phyloP scores from a whole-genome alignment of 1,140 invertebrate species.

The Globodera ellingtonae region DNA sequence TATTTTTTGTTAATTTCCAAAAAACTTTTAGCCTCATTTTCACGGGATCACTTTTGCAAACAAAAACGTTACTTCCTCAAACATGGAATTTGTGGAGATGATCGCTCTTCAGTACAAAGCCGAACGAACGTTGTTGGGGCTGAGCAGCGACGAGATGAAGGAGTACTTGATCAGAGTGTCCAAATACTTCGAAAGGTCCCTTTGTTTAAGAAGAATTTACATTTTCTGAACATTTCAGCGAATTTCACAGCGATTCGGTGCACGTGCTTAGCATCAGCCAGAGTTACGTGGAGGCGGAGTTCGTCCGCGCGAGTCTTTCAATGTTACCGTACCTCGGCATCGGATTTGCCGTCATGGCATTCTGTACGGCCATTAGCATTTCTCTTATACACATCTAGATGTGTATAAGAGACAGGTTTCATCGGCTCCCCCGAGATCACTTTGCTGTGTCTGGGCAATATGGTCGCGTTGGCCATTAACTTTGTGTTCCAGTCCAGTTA shows the following conservation, averaged over 20 bases:
- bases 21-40: constrained; percentile 47
- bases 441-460: constrained; percentile 49
- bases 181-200: constrained; percentile 42
- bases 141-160: constrained; percentile 37
- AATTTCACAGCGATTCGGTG: constrained; percentile 46
- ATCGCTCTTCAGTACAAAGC: constrained; percentile 46
- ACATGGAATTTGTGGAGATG: constrained; percentile 44
- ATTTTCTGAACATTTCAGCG: constrained; percentile 27
- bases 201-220: neutral
- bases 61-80: constrained; percentile 28
- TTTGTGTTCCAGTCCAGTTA: constrained; percentile 56
- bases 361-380: too few species aligned
- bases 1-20: neutral
- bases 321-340: constrained; percentile 44
- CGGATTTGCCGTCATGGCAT: constrained; percentile 47
- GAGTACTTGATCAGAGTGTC: constrained; percentile 47
- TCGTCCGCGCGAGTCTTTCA: constrained; percentile 38
- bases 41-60: constrained; percentile 49
- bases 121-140: constrained; percentile 27
- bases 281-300: constrained; percentile 21
- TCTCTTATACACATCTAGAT: too few species aligned
- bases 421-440: constrained; percentile 58
- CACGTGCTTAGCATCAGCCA: constrained; percentile 32
- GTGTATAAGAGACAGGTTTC: too few species aligned
- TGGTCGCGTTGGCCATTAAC: constrained; percentile 46